These are phyloP conservation scores for Acrocephalus kingi DNA, from an alignment of 2,113 vertebrate genomes.

Conservation along the genomic window DNA sequence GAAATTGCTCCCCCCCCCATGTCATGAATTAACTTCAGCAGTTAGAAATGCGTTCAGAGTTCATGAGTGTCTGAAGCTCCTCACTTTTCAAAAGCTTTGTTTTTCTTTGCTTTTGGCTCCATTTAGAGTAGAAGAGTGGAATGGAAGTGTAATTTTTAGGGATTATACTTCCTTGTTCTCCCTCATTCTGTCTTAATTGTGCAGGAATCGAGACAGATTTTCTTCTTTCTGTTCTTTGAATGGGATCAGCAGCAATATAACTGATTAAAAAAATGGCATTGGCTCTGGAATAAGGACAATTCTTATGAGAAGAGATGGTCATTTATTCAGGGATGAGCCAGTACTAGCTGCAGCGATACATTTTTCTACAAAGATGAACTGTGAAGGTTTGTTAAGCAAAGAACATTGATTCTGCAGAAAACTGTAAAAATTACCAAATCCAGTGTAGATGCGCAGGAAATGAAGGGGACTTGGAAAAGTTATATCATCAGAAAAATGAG, in stretches of 20 bases:
- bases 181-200: background rate
- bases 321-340: background rate
- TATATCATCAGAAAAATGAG: background rate
- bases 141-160: background rate
- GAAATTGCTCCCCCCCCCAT: background rate
- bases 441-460: background rate
- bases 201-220: background rate
- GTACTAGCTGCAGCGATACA: background rate
- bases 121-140: background rate
- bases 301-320: background rate
- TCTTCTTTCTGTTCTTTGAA: background rate
- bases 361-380: background rate
- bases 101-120: background rate
- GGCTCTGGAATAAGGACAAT: background rate
- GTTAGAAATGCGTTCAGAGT: background rate
- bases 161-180: background rate
- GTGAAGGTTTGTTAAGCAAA: background rate
- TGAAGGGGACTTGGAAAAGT: background rate
- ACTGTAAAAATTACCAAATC: background rate
- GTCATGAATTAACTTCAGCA: background rate
- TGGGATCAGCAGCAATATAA: background rate
- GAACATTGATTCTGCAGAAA: background rate
- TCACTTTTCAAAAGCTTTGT: background rate
- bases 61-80: background rate
- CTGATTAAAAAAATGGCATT: background rate